phyloP scores from a whole-genome alignment of 2,797 vertebrate species.

The Tokudaia muenninki region DNA sequence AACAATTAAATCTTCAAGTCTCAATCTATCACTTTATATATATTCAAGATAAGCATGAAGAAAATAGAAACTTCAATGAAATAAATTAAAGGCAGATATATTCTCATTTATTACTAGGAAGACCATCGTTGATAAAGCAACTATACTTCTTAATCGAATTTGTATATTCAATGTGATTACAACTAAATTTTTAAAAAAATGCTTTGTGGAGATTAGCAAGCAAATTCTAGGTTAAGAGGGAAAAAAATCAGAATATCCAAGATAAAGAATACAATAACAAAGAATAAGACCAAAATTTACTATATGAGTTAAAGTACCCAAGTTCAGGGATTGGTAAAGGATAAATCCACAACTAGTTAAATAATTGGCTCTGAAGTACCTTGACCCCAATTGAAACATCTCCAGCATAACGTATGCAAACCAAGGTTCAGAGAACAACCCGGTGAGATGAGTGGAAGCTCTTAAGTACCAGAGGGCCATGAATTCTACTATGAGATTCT shows the following conservation, averaged over 20 bases:
- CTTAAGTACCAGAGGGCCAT: background rate
- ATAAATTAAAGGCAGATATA: background rate
- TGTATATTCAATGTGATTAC: background rate
- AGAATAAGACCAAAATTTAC: background rate
- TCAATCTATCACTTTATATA: background rate
- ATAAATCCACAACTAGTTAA: background rate
- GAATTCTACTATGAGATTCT: background rate
- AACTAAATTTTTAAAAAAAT: background rate
- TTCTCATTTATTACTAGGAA: background rate
- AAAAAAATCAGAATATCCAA: background rate
- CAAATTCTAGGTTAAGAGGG: background rate
- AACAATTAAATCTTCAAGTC: background rate
- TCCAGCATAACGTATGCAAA: background rate
- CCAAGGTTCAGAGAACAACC: background rate
- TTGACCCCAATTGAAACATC: background rate
- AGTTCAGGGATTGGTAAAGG: background rate
- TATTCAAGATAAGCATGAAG: background rate
- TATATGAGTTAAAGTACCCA: background rate
- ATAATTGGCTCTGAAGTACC: background rate
- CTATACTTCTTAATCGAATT: background rate
- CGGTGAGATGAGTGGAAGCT: background rate
- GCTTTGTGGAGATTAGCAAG: background rate
- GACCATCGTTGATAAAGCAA: background rate
- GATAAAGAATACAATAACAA: background rate
- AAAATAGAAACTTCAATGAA: too few relatives aligned